A percentile compares a stretch with the other conserved stretches of the same genome.
Evolutionary conservation across 2,113 vertebrate species (phyloP).

Genomic region (Bucco capensis): DNA sequence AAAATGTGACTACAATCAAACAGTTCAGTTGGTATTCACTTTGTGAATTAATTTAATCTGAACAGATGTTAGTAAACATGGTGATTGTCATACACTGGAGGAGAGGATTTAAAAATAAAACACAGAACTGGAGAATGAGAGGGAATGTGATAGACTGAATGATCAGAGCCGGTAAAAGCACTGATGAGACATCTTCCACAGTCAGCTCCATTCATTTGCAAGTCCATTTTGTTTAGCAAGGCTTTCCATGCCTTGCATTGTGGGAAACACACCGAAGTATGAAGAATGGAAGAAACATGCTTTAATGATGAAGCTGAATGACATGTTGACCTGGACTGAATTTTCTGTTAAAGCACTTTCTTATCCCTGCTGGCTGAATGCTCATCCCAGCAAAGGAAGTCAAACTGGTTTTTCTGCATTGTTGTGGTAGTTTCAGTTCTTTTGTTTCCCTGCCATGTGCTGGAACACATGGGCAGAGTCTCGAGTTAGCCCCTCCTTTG

Average conservation of each 20-base stretch:
- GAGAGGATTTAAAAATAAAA: background rate
- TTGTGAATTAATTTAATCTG: background rate
- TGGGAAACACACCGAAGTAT: too few relatives aligned
- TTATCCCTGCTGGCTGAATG: too few relatives aligned
- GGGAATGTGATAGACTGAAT: background rate
- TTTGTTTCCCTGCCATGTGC: too few relatives aligned
- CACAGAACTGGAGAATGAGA: background rate
- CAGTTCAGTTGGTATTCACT: background rate
- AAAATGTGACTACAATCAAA: background rate
- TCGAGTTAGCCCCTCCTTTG: too few relatives aligned
- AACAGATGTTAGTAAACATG: background rate
- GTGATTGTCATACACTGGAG: background rate
- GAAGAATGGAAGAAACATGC: too few relatives aligned
- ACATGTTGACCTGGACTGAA: too few relatives aligned
- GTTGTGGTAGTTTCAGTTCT: too few relatives aligned
- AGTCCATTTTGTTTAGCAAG: background rate
- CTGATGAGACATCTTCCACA: background rate
- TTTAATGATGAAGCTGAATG: too few relatives aligned
- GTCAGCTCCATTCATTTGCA: background rate
- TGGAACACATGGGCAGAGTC: too few relatives aligned
- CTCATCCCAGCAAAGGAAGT: too few relatives aligned
- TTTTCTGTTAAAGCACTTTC: too few relatives aligned
- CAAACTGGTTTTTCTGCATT: too few relatives aligned
- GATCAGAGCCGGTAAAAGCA: background rate
- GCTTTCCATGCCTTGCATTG: rapidly evolving